These are phyloP conservation scores for Morelia viridis DNA, from an alignment of 2,797 vertebrate species.

Conservation along the genomic window DNA sequence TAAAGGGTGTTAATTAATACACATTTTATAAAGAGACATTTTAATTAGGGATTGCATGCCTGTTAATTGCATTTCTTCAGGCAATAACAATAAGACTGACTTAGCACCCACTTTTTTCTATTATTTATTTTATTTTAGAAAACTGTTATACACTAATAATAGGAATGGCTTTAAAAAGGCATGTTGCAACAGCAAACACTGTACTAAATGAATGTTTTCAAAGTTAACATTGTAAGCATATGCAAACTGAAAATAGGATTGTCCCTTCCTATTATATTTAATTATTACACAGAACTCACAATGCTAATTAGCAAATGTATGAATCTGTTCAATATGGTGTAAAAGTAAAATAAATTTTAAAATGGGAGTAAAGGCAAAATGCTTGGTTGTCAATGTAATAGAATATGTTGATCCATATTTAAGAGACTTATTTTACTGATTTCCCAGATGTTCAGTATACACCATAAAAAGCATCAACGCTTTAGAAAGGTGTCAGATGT, in stretches of 20 bases:
- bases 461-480: background rate
- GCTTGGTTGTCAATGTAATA: background rate
- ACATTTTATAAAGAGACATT: background rate
- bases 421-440: background rate
- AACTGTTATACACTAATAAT: conserved; percentile 5
- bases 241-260: conserved; percentile 14
- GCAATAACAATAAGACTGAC: background rate
- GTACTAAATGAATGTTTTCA: conserved; percentile 17
- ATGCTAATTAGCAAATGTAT: conserved; percentile 18
- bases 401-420: background rate
- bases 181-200: background rate
- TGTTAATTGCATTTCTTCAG: background rate
- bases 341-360: background rate
- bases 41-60: background rate
- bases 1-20: background rate
- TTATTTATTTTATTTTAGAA: conserved; percentile 12
- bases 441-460: background rate
- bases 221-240: conserved; percentile 12
- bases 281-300: background rate
- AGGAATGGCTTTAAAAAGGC: background rate
- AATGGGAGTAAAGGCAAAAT: background rate
- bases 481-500: background rate
- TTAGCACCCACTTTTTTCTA: background rate
- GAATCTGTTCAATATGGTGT: background rate
- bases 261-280: background rate